Base-by-base conservation (phyloP, 2,888 invertebrate species). In the Junonia oenone region DNA sequence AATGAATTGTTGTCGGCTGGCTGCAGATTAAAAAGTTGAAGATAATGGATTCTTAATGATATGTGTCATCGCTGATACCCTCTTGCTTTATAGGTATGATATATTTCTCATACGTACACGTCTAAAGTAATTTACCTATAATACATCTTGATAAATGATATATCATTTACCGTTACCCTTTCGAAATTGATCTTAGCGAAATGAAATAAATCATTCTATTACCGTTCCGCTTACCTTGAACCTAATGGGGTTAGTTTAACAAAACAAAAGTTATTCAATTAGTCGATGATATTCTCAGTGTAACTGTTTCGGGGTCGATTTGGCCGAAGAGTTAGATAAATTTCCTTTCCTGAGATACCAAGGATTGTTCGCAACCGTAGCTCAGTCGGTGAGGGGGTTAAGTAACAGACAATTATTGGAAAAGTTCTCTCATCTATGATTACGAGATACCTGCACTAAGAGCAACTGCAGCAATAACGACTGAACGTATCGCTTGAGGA, bases 251-350 rank as follows among this genome's bases (percentile, higher is more conserved):
- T 26, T 37, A 51, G 45, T 47, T 51, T 37, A 46, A 46, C 51
- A 15, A 27, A 37, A 45, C 40, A 37, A 46, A 56, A 51, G 55
- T 56, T 56, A 56, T 56, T 56, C 51, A 51, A 56, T 56, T 51
- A 55, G 50, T 38, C 15, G 26, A 56, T 56, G 46, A 40, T 31
- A 33, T 45, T 19, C 46, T 40, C 45, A 56, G 47, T 51, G 51
- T 51, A 46, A 38, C 45, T 46, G 40, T 31, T 53, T 37, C 27
- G 52, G 29, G 19, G 22, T 13, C 13, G 6, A 38, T 29, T 50
- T 37, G 45, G 13, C 31, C 45, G 19, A 29, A n/a, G 13, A 38
- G 46, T 53, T 19, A 52, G 31, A 53, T 46, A 52, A 52, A 53
- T 45, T 35, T 22, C 5, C 31, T 11, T 19, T 29, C 27, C n/a